Evolutionary conservation across 2,888 invertebrate genomes (phyloP).

Genomic region (Amphimallon solstitiale): DNA sequence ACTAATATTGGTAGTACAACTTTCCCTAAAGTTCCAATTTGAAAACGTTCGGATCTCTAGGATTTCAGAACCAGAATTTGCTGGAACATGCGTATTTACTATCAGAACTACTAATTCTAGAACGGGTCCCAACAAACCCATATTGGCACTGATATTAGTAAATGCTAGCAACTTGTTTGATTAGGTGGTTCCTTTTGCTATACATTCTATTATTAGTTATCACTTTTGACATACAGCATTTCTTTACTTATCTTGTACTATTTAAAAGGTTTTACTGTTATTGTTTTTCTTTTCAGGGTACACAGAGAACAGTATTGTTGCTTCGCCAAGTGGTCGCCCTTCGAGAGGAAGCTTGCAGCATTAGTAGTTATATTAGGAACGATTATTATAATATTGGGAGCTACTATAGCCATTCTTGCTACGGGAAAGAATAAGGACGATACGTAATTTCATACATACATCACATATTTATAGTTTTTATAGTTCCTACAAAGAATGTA

Average conservation of each 20-base stretch:
- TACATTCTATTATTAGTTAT: too few species aligned
- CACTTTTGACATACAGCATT: too few species aligned
- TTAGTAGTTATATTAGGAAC: conserved; percentile 58
- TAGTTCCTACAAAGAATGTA: conserved; percentile 15
- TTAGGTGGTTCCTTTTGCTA: too few species aligned
- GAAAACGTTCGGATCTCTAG: too few species aligned
- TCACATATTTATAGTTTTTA: neutral
- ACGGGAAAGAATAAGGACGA: neutral
- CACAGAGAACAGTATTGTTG: conserved; percentile 63
- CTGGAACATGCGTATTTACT: too few species aligned
- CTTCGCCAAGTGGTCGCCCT: conserved; percentile 58
- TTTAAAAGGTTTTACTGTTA: neutral
- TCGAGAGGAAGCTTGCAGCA: conserved; percentile 57
- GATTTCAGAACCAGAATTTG: too few species aligned
- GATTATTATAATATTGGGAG: conserved; percentile 57
- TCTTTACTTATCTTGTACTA: too few species aligned
- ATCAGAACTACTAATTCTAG: too few species aligned
- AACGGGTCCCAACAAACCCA: too few species aligned
- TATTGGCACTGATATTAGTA: neutral
- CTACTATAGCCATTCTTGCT: conserved; percentile 51
- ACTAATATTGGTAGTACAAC: too few species aligned
- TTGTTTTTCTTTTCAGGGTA: conserved; percentile 56
- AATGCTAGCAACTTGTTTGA: neutral
- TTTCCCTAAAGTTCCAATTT: too few species aligned
- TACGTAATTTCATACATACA: neutral